These are phyloP conservation scores for Ammodramus savannarum DNA, from an alignment of 2,113 vertebrate species.

Conservation along the genomic window DNA sequence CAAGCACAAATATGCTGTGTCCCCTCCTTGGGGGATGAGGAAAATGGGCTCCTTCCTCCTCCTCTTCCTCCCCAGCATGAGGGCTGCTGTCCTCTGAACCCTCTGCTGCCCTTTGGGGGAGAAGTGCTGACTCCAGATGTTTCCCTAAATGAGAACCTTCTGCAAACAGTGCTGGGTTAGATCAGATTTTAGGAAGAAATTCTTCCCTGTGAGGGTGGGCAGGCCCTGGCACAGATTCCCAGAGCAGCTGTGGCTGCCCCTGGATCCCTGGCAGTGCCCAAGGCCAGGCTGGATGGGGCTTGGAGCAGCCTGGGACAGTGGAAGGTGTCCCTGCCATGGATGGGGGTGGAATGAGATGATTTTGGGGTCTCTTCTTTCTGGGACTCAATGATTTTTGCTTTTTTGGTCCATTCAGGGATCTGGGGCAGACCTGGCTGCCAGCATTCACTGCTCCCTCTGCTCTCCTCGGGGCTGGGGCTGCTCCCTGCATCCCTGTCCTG, in stretches of 20 bases:
- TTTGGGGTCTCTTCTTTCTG: neutral
- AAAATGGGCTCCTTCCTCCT: neutral
- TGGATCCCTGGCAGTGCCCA: neutral
- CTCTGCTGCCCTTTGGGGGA: neutral
- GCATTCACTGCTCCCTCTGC: neutral
- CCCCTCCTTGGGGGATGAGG: fast-evolving
- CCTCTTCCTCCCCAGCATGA: neutral
- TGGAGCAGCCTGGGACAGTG: neutral
- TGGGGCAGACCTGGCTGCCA: neutral
- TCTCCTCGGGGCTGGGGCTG: neutral
- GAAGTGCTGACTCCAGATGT: constrained; percentile 40
- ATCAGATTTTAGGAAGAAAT: neutral
- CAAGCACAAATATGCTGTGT: fast-evolving
- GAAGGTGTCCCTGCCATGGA: neutral
- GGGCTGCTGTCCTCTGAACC: neutral
- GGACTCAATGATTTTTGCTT: neutral
- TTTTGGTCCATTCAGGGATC: neutral
- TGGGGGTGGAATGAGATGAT: neutral
- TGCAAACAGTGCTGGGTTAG: neutral
- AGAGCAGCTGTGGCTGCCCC: neutral
- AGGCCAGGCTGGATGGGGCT: fast-evolving
- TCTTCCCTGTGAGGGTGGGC: neutral
- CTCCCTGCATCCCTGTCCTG: neutral
- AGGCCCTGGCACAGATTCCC: neutral
- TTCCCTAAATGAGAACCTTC: constrained; percentile 44